Conservation (phyloP, 2,113 vertebrate genomes). For the Carlito syrichta region DNA sequence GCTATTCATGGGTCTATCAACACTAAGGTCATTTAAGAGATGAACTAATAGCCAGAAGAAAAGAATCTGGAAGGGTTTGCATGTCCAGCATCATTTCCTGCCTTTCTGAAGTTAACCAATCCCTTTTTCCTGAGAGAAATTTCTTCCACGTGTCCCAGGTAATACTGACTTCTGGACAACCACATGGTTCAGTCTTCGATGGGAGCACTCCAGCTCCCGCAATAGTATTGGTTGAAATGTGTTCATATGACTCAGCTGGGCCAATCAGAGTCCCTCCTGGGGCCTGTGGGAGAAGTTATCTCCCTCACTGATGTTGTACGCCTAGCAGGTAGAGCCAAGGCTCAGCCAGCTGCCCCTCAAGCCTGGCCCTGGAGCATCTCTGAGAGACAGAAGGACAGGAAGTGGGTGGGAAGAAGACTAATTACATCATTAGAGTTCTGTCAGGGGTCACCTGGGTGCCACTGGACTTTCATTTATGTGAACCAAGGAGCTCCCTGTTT, state of each 20-base stretch:
- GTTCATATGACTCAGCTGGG: neutral
- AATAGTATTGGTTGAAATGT: neutral
- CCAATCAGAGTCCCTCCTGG: neutral
- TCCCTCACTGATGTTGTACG: accelerated
- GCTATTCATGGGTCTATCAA: accelerated
- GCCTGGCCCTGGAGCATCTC: too few species aligned
- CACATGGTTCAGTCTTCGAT: neutral
- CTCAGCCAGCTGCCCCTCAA: too few species aligned
- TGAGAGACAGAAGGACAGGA: too few species aligned
- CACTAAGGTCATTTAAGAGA: neutral
- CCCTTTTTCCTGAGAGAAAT: accelerated
- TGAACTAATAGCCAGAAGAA: neutral
- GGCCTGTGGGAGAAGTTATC: neutral
- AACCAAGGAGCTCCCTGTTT: accelerated
- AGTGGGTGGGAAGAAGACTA: too few species aligned
- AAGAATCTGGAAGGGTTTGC: neutral
- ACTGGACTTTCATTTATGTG: accelerated
- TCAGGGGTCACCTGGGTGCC: accelerated
- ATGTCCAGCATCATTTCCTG: neutral
- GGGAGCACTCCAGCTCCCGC: neutral
- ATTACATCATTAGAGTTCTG: accelerated
- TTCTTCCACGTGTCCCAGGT: accelerated
- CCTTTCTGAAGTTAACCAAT: too few species aligned
- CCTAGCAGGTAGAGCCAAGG: accelerated
- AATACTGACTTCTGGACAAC: too few species aligned